Base-by-base conservation (phyloP, 2,888 invertebrate species). In the Agrotis ipsilon region DNA sequence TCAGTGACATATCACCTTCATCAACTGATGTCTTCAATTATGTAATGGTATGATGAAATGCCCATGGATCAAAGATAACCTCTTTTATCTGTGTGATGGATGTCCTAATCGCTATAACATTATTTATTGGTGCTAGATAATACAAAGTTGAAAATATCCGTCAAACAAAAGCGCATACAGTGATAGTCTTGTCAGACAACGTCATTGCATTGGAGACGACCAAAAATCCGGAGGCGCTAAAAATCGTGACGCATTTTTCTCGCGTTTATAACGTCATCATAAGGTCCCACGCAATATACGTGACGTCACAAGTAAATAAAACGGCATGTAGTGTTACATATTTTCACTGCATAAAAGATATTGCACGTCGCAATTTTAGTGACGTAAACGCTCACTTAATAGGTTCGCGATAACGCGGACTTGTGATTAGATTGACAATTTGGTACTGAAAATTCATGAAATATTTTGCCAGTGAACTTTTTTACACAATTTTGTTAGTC, bases 231-330 rank as follows among this genome's bases (percentile, higher is more conserved):
- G 18, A 3, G 39, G 18, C 43, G 21, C n/a, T 46, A 52, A 49
- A 2, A 43, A 3, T 24, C 39, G 39, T 39, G 39, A 24, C 51
- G 54, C 51, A 32, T 16, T 27, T 51, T n/a, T 24, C 39, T 59
- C n/a, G 24, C 19, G 19, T 3, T 39, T 39, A 19, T 39, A 39
- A 18, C 57, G 61, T 64, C 68, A 75, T 64, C 68, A 75, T 21
- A 24, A 49, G 51, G 13, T 1, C 32, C 51, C 19, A 58, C 57
- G 43, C 24, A 7, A 43, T 54, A 14, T 18, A 18, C 19, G 13
- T 65, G 43, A 59, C 66, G 66, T 72, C 71, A 59, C 21, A 24
- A 21, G 32, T 39, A 16, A 59, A 16, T 27, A 21, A 48, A 1
- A 57, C n/a, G 21, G 46, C 19, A 24, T 67, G 4, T 13, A 21